phyloP scores from a whole-genome alignment of 2,888 invertebrate genomes.

The Dynastes tityus region DNA sequence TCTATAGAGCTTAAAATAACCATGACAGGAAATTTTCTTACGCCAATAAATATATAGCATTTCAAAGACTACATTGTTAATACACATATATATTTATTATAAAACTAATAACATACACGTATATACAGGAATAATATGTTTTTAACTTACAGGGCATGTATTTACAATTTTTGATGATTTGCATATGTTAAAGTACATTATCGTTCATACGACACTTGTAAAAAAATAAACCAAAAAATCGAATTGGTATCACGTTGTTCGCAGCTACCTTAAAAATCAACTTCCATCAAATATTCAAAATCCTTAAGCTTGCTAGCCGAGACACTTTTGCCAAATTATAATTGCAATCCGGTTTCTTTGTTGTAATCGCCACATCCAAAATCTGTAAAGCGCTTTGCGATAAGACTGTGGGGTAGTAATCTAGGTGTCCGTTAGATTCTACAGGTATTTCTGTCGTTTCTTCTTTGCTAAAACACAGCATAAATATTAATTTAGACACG shows the following conservation, averaged over 20 bases:
- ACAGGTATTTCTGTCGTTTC: constrained; percentile 63
- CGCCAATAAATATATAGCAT: no score
- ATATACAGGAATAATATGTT: constrained; percentile 34
- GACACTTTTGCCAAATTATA: constrained; percentile 62
- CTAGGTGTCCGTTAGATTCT: constrained; percentile 64
- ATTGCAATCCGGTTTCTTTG: constrained; percentile 63
- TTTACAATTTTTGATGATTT: constrained; percentile 27
- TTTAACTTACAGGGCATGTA: constrained; percentile 22
- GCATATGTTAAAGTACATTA: neutral
- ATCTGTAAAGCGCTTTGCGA: constrained; percentile 63
- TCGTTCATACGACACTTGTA: neutral
- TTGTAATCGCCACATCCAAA: constrained; percentile 65
- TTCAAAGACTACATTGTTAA: neutral
- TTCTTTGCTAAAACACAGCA: constrained; percentile 60
- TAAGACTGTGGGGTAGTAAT: constrained; percentile 66
- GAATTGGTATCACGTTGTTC: neutral
- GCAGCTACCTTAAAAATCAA: neutral
- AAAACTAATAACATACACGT: constrained; percentile 45
- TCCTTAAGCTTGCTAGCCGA: constrained; percentile 21
- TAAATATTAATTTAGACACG: constrained; percentile 9
- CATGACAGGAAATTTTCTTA: no score
- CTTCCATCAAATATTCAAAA: constrained; percentile 23
- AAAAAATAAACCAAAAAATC: neutral
- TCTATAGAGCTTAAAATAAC: no score
- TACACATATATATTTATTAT: constrained; percentile 38